A percentile compares a stretch with the other conserved stretches of the same genome.
Conservation (phyloP, 2,888 invertebrate species). For the Lepidocyrtinus sp. region DNA sequence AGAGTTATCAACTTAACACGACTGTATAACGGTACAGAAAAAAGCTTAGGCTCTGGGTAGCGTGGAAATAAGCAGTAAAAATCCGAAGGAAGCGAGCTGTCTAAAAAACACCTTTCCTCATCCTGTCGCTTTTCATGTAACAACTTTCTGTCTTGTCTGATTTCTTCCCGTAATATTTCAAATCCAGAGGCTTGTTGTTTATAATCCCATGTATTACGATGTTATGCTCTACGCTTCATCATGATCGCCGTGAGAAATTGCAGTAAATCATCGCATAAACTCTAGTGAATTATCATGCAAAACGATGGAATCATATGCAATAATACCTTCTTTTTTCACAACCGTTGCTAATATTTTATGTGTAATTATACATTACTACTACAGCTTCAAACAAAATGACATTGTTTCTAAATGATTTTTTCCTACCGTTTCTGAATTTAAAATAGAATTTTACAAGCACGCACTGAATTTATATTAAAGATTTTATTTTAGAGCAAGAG, state of each 20-base stretch:
- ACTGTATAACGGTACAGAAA: neutral
- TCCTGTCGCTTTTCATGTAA: conserved; percentile 37
- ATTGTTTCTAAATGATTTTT: too few relatives aligned
- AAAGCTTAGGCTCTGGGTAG: neutral
- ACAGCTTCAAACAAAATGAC: too few relatives aligned
- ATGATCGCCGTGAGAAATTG: conserved; percentile 27
- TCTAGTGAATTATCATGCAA: neutral
- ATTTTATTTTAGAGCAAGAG: too few relatives aligned
- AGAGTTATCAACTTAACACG: neutral
- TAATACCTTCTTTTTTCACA: too few relatives aligned
- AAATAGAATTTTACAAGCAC: too few relatives aligned
- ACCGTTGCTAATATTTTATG: too few relatives aligned
- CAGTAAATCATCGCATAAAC: conserved; percentile 13
- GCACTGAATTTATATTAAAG: too few relatives aligned
- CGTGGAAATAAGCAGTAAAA: conserved; percentile 16
- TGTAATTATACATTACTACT: too few relatives aligned
- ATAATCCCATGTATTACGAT: too few relatives aligned
- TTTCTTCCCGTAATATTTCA: conserved; percentile 18
- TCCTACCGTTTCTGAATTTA: too few relatives aligned
- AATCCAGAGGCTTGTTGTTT: too few relatives aligned
- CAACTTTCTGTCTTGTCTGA: conserved; percentile 4
- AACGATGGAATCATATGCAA: neutral
- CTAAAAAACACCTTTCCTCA: conserved; percentile 35
- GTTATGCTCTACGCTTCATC: too few relatives aligned
- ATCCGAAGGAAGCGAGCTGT: conserved; percentile 40